Evolutionary conservation across 1,140 invertebrate species (phyloP).

Genomic region (Sweltsa coloradensis): DNA sequence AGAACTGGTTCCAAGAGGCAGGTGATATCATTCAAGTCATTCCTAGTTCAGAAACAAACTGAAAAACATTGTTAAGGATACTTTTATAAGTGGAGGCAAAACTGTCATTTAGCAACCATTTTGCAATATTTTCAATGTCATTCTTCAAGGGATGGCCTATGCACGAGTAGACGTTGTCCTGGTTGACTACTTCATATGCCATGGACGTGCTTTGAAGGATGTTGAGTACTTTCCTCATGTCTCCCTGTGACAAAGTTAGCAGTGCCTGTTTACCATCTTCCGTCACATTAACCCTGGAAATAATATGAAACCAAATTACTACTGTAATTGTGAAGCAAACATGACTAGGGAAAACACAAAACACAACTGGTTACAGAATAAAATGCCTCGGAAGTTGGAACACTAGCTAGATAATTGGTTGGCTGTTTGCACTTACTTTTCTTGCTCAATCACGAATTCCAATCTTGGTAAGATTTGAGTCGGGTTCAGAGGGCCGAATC

Average conservation of each 20-base stretch:
- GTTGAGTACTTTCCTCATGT: slow-evolving; percentile 96
- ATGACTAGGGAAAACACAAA: no score
- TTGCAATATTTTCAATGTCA: slow-evolving; percentile 82
- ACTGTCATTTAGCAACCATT: slow-evolving; percentile 79
- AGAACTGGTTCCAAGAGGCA: no score
- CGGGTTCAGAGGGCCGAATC: slow-evolving; percentile 82
- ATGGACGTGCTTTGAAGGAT: slow-evolving; percentile 85
- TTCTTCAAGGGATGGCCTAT: slow-evolving; percentile 86
- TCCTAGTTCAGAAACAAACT: no score
- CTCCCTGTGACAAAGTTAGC: slow-evolving; percentile 82
- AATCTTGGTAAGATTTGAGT: slow-evolving; percentile 86
- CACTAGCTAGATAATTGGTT: no score
- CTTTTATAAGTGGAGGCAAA: slow-evolving; percentile 70
- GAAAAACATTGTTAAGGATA: slow-evolving; percentile 45
- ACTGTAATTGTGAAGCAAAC: no score
- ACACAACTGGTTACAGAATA: no score
- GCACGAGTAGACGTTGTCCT: slow-evolving; percentile 90
- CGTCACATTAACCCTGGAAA: slow-evolving; percentile 66
- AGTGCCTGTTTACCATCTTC: slow-evolving; percentile 87
- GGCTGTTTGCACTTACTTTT: slow-evolving; percentile 67
- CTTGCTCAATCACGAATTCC: slow-evolving; percentile 69
- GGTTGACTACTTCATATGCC: slow-evolving; percentile 76
- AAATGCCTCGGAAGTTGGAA: no score
- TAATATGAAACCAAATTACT: slow-evolving; percentile 11
- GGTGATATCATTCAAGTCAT: no score